phyloP scores from a whole-genome alignment of 2,888 invertebrate genomes.

The Chromoteleia sp. region DNA sequence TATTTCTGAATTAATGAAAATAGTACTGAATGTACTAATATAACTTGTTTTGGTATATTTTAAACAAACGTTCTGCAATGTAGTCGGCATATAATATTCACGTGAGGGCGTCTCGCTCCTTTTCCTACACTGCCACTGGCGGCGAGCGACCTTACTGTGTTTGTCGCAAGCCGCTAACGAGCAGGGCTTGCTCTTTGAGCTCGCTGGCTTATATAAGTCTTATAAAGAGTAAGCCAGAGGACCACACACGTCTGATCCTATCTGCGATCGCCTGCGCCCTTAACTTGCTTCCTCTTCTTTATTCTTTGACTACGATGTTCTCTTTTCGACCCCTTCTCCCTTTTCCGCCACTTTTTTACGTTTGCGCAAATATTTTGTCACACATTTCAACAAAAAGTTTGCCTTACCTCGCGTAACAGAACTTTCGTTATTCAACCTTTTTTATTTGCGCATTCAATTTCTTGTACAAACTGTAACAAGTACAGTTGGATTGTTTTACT shows the following conservation, averaged over 20 bases:
- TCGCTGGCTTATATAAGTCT: slow-evolving; percentile 83
- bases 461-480: too few relatives aligned
- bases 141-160: slow-evolving; percentile 77
- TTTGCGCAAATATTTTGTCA: slow-evolving; percentile 60
- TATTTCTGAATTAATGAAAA: too few relatives aligned
- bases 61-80: background rate
- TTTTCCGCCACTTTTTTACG: slow-evolving; percentile 59
- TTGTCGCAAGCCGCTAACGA: slow-evolving; percentile 85
- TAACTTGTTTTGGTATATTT: too few relatives aligned
- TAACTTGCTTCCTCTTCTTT: slow-evolving; percentile 69
- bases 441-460: too few relatives aligned
- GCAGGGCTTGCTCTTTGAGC: slow-evolving; percentile 77
- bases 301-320: slow-evolving; percentile 67
- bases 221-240: slow-evolving; percentile 83
- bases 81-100: slow-evolving; percentile 50
- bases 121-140: slow-evolving; percentile 65
- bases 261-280: slow-evolving; percentile 76
- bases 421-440: background rate
- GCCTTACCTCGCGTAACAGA: background rate
- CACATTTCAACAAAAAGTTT: slow-evolving; percentile 27
- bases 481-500: too few relatives aligned
- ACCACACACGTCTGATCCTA: slow-evolving; percentile 85
- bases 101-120: slow-evolving; percentile 52
- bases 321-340: slow-evolving; percentile 36
- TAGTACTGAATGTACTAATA: too few relatives aligned